Conservation (phyloP, 2,888 invertebrate species). For the Mesochorus sp. region DNA sequence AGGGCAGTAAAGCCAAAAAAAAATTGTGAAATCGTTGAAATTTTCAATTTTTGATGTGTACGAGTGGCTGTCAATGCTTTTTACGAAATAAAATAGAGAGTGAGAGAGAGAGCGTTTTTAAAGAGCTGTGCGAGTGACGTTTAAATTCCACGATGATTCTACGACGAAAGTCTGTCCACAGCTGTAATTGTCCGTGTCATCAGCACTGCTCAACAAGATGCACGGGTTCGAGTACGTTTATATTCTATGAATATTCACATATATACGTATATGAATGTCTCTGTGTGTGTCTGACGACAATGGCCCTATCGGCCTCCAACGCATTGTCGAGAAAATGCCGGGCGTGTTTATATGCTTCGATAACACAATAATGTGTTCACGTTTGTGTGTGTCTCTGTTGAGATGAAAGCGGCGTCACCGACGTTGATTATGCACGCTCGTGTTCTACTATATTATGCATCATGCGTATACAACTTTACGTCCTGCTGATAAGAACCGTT, state of each 20-base stretch:
- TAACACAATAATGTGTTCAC: slow-evolving; percentile 19
- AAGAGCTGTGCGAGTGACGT: no score
- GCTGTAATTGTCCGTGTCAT: slow-evolving; percentile 80
- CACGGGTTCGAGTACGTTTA: slow-evolving; percentile 73
- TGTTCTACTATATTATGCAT: neutral
- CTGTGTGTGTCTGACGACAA: no score
- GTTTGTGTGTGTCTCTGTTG: neutral
- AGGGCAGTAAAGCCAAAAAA: no score
- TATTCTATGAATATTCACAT: neutral
- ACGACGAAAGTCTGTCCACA: slow-evolving; percentile 73
- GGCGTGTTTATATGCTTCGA: slow-evolving; percentile 26
- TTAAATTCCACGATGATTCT: slow-evolving; percentile 69
- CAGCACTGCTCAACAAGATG: slow-evolving; percentile 79
- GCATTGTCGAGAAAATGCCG: slow-evolving; percentile 8
- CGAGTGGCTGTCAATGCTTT: no score
- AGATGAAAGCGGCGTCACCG: neutral
- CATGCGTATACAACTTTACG: neutral
- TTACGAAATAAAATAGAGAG: slow-evolving; percentile 15
- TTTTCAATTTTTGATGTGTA: no score
- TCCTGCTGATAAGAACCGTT: neutral
- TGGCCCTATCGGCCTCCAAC: no score
- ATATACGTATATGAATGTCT: neutral
- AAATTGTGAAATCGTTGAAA: no score
- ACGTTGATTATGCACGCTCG: neutral
- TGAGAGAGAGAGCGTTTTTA: neutral